Evolutionary conservation across 23 tunicate species (phyloP), one percentile per base, ranked within the genome.

Genomic region (Halocynthia aurantium): DNA sequence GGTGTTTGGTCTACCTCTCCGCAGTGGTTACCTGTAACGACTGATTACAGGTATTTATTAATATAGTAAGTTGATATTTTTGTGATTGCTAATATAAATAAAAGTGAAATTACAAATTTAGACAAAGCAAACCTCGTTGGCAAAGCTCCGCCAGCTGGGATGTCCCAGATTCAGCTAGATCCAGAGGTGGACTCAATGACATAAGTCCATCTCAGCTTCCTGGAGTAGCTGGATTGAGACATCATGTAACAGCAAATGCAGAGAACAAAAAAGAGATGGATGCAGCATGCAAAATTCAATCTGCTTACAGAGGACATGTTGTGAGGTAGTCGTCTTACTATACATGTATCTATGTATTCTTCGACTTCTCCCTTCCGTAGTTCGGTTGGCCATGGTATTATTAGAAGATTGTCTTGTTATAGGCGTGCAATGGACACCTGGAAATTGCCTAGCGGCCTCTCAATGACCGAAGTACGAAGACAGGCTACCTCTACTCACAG

Each of bases 381-480:
- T n/a, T 67, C 11, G 22, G 18, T 67, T 10, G n/a, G 51, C 51
- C 8, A 13, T 53, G 11, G 8, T 0, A 15, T 20, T 71, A 40
- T 44, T 40, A 15, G 21, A 73, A 73, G 21, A 8, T 73, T 73
- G 17, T n/a, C 7, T 52, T 52, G n/a, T 73, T 10, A 11, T n/a
- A 73, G 77, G 55, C 60, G 55, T 52, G 77, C 77, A n/a, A 11
- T 73, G 64, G 77, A 73, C 13, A 73, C 77, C 7, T 73, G 77
- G 77, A 61, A 73, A 73, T 52, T 73, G 49, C 77, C 77, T 22
- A 73, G 77, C 52, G 77, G 77, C 21, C 49, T 22, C n/a, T 10
- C 77, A 53, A 53, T 73, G 12, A 10, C 51, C 7, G 10, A 69
- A 21, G 22, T 15, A 69, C 51, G 53, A 7, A 15, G 51, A 22